Conservation (phyloP, 2,888 invertebrate genomes). For the Drosophila kuntzei region DNA sequence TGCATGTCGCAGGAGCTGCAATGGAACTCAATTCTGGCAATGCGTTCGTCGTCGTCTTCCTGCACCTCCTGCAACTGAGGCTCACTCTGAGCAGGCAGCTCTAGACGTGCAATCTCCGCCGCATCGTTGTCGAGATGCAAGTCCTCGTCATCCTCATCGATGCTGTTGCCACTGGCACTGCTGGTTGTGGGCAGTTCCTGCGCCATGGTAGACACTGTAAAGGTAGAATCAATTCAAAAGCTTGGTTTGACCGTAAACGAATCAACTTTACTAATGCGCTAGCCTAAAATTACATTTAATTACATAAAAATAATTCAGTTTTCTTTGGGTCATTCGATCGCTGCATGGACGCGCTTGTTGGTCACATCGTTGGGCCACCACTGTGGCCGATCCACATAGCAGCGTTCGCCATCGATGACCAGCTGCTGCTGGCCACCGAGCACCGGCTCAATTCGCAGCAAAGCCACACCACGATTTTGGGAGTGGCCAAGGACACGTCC, state of each 20-base stretch:
- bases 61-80: slow-evolving; percentile 34
- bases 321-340: slow-evolving; percentile 66
- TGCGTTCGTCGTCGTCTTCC: slow-evolving; percentile 74
- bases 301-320: slow-evolving; percentile 18
- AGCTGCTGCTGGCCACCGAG: slow-evolving; percentile 87
- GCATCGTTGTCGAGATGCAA: slow-evolving; percentile 66
- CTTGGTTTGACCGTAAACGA: not conserved
- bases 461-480: slow-evolving; percentile 89
- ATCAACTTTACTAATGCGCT: slow-evolving; percentile 13
- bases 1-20: slow-evolving; percentile 89
- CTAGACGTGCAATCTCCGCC: slow-evolving; percentile 75
- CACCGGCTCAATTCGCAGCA: slow-evolving; percentile 91
- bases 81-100: slow-evolving; percentile 38
- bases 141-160: slow-evolving; percentile 45
- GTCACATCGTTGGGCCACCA: slow-evolving; percentile 92
- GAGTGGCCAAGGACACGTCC: slow-evolving; percentile 89
- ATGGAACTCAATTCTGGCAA: slow-evolving; percentile 84
- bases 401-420: slow-evolving; percentile 87
- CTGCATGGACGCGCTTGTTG: slow-evolving; percentile 41
- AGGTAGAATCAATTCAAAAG: slow-evolving; percentile 4
- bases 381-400: slow-evolving; percentile 88
- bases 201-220: slow-evolving; percentile 40
- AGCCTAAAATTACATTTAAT: slow-evolving; percentile 15
- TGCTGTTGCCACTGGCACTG: not conserved
- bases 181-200: slow-evolving; percentile 4